These are phyloP conservation scores for Saimiri boliviensis DNA, from an alignment of 2,113 vertebrate genomes.

Conservation along the genomic window DNA sequence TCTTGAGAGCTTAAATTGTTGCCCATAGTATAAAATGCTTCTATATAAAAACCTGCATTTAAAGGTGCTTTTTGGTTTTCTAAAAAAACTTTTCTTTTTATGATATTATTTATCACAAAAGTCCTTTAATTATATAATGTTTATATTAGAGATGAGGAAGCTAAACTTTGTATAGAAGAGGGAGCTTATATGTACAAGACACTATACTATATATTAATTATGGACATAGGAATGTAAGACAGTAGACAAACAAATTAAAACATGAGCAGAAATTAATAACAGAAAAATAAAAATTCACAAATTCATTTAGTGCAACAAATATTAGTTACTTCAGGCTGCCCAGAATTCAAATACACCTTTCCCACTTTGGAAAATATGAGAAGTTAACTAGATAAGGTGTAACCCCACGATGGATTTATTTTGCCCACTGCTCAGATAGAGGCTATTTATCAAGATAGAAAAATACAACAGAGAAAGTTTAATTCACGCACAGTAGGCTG, in stretches of 20 bases:
- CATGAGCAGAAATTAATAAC: neutral
- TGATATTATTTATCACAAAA: constrained; percentile 22
- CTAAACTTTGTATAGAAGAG: neutral
- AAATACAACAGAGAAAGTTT: too few relatives aligned
- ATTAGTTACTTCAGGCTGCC: neutral
- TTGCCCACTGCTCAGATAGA: too few relatives aligned
- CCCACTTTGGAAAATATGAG: neutral
- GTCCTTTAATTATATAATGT: neutral
- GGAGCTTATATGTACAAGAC: neutral
- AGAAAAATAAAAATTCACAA: neutral
- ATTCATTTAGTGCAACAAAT: neutral
- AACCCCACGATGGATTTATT: too few relatives aligned
- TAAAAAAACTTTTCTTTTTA: neutral
- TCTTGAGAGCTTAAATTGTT: constrained; percentile 11
- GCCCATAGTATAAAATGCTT: neutral
- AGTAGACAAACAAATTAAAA: neutral
- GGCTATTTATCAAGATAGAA: too few relatives aligned
- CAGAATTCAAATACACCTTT: neutral
- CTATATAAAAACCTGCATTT: neutral
- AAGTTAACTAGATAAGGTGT: neutral
- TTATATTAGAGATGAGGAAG: neutral
- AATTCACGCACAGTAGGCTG: too few relatives aligned
- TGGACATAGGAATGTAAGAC: neutral
- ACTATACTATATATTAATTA: neutral
- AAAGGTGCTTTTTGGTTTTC: neutral